Evolutionary conservation across 2,113 vertebrate species (phyloP).

Genomic region (Nothocercus nigrocapillus): DNA sequence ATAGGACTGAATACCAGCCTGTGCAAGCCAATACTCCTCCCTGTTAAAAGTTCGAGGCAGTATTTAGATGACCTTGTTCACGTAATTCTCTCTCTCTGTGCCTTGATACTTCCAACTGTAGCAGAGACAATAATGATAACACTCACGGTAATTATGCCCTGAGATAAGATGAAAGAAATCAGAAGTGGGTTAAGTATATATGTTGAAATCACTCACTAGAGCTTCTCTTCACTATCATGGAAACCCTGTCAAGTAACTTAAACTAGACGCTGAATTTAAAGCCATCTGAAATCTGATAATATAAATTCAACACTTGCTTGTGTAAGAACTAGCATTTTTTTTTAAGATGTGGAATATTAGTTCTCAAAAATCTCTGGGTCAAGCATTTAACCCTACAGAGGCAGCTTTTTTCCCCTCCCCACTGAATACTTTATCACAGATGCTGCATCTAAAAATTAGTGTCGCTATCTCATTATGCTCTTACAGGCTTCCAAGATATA

Average conservation of each 20-base stretch:
- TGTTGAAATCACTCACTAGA: background rate
- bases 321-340: background rate
- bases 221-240: background rate
- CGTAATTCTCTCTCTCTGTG: background rate
- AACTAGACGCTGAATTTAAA: background rate
- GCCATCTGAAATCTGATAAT: background rate
- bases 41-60: background rate
- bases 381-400: background rate
- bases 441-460: background rate
- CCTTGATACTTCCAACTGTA: background rate
- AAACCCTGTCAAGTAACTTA: background rate
- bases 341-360: background rate
- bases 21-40: background rate
- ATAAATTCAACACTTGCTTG: background rate
- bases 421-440: rapidly evolving
- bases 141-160: background rate
- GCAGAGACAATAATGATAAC: background rate
- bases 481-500: background rate
- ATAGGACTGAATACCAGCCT: background rate
- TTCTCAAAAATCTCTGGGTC: background rate
- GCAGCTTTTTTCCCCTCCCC: background rate
- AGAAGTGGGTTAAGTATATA: background rate
- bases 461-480: background rate
- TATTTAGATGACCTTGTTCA: background rate
- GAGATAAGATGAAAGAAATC: background rate